Evolutionary conservation across 1,140 invertebrate genomes (phyloP).

Genomic region (Aradophagus sp.): DNA sequence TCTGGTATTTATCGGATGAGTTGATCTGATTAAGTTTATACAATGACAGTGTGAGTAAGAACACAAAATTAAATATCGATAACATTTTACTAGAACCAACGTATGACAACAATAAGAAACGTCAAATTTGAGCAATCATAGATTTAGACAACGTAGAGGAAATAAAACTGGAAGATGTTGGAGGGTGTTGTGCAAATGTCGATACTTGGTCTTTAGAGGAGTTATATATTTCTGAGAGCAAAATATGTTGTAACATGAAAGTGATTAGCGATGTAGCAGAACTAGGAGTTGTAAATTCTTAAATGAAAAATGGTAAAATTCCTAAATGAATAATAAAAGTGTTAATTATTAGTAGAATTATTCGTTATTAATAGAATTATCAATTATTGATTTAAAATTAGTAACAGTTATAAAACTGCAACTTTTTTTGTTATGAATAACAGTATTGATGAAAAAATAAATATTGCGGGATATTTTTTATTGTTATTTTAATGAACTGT

Average conservation of each 20-base stretch:
- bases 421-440: too few species aligned
- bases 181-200: constrained; percentile 9
- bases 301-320: too few species aligned
- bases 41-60: constrained; percentile 4
- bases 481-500: too few species aligned
- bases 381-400: too few species aligned
- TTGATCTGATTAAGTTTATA: constrained; percentile 11
- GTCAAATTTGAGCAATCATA: too few species aligned
- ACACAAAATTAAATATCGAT: neutral
- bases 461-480: too few species aligned
- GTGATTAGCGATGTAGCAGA: constrained; percentile 20
- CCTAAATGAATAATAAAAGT: too few species aligned
- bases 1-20: constrained; percentile 47
- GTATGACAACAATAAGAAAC: neutral
- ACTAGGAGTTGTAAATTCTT: constrained; percentile 1
- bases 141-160: too few species aligned
- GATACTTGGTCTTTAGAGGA: neutral
- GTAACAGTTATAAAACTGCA: too few species aligned
- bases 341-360: too few species aligned
- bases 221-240: neutral
- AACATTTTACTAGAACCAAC: neutral
- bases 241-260: constrained; percentile 6
- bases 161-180: neutral
- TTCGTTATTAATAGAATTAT: too few species aligned
- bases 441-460: too few species aligned